phyloP scores from a whole-genome alignment of 1,140 invertebrate species.

The Latrodectus geometricus region DNA sequence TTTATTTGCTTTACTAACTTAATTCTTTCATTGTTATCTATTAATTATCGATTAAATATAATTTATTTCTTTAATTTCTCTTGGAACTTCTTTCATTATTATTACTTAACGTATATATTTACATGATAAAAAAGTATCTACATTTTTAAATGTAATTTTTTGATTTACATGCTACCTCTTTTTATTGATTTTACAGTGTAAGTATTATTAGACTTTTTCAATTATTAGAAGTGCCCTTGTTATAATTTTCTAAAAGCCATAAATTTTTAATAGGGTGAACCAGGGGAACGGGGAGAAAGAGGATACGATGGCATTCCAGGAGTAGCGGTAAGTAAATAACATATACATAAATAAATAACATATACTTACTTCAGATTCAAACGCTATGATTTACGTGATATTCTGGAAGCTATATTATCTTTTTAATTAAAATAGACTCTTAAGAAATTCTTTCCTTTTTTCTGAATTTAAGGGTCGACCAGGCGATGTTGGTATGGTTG shows the following conservation, averaged over 20 bases:
- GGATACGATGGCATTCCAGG: constrained; percentile 62
- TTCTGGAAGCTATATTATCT: too few species aligned
- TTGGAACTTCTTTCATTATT: too few species aligned
- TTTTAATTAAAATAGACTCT: too few species aligned
- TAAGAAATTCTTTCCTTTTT: background rate
- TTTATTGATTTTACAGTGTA: background rate
- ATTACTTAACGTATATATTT: too few species aligned
- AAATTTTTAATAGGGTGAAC: constrained; percentile 58
- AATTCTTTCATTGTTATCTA: too few species aligned
- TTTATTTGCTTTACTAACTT: background rate
- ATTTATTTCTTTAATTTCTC: too few species aligned
- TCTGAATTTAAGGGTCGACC: constrained; percentile 52
- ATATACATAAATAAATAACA: too few species aligned
- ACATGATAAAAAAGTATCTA: too few species aligned
- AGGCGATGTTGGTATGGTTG: constrained; percentile 64
- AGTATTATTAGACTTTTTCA: constrained; percentile 14
- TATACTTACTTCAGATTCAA: too few species aligned
- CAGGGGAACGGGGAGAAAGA: constrained; percentile 62
- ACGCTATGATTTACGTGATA: too few species aligned
- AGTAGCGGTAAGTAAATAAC: constrained; percentile 29
- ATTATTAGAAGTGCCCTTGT: background rate
- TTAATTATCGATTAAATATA: too few species aligned
- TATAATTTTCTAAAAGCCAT: background rate
- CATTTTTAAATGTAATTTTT: background rate
- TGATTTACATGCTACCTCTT: background rate